Conservation (phyloP, 2,113 vertebrate genomes). For the Suncus etruscus region DNA sequence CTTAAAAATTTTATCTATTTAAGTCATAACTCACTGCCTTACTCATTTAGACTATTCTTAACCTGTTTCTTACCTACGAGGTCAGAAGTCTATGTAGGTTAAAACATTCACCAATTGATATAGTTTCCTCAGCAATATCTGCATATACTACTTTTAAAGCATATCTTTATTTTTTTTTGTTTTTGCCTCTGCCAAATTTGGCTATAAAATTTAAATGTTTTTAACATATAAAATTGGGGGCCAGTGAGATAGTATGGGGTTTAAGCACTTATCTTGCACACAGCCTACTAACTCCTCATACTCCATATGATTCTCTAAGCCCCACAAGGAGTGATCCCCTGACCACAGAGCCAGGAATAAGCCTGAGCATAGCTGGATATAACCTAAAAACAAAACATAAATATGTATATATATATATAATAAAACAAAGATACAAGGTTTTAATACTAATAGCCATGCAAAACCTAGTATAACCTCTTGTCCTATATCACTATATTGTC, state of each 20-base stretch:
- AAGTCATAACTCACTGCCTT: neutral
- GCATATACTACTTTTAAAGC: neutral
- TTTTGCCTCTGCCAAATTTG: constrained; percentile 34
- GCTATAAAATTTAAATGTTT: constrained; percentile 2
- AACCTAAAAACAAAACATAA: too few species aligned
- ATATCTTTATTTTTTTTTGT: neutral
- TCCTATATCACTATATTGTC: neutral
- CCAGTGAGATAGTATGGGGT: too few species aligned
- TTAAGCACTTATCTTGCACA: too few species aligned
- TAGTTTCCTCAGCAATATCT: constrained; percentile 33
- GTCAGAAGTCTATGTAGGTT: neutral
- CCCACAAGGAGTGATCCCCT: too few species aligned
- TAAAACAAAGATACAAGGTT: constrained; percentile 12
- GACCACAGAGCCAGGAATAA: too few species aligned
- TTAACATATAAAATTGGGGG: neutral
- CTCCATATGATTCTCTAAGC: too few species aligned
- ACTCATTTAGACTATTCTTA: neutral
- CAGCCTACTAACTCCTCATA: too few species aligned
- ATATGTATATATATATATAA: too few species aligned
- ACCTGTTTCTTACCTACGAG: neutral
- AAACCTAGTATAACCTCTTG: neutral
- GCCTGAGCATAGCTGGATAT: too few species aligned
- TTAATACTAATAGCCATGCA: neutral
- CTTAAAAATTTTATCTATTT: neutral
- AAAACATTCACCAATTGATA: neutral